These are phyloP conservation scores for Merops nubicus DNA, from an alignment of 2,113 vertebrate genomes.

Conservation along the genomic window DNA sequence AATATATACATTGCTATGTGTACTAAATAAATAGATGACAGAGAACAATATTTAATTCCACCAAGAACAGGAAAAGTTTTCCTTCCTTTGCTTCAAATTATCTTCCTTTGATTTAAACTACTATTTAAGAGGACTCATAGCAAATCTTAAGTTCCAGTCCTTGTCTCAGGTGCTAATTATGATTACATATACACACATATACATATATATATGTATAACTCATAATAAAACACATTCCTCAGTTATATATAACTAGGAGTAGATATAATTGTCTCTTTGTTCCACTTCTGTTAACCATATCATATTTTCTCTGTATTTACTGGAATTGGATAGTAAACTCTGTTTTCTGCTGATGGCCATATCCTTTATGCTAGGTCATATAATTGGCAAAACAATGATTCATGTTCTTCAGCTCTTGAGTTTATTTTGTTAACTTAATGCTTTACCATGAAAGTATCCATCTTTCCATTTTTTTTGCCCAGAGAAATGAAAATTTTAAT, in stretches of 20 bases:
- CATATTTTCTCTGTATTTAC: too few species aligned
- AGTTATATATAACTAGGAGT: too few species aligned
- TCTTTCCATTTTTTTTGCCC: neutral
- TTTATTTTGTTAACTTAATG: slow-evolving; percentile 14
- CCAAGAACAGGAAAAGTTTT: neutral
- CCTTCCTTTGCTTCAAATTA: neutral
- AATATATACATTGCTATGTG: neutral
- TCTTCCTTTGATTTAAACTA: neutral
- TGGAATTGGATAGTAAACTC: too few species aligned
- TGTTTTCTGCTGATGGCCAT: too few species aligned
- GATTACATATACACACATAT: too few species aligned
- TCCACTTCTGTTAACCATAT: too few species aligned
- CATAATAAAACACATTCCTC: too few species aligned
- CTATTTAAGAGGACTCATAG: neutral
- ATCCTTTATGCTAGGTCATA: too few species aligned
- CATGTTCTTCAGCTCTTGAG: neutral
- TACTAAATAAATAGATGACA: neutral
- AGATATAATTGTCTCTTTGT: too few species aligned
- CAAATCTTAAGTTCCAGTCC: neutral
- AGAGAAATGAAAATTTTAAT: neutral
- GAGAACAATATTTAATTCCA: neutral
- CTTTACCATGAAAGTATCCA: slow-evolving; percentile 5
- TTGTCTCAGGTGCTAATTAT: neutral
- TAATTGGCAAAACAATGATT: too few species aligned
- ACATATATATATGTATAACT: too few species aligned